A percentile compares a stretch with the other conserved stretches of the same genome.
Conservation (phyloP, 2,797 vertebrate genomes). For the Anabas testudineus region DNA sequence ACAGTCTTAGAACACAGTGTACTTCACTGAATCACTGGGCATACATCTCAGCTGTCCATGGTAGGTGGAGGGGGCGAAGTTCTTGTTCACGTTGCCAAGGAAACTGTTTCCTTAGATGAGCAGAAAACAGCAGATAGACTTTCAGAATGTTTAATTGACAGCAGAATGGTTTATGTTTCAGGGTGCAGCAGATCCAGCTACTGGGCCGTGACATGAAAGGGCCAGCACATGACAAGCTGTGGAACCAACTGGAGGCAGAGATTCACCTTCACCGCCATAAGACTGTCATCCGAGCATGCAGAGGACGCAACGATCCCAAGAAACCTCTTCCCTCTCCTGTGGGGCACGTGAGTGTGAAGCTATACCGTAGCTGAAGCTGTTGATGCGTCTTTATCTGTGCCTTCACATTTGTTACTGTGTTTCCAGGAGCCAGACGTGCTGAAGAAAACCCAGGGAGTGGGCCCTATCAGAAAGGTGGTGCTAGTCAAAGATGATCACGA, state of each 20-base stretch:
- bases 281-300: conserved; percentile 96
- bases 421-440: conserved; percentile 92
- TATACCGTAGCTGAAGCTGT: neutral
- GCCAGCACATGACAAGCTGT: conserved; percentile 97
- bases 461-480: conserved; percentile 96
- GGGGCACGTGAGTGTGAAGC: conserved; percentile 89
- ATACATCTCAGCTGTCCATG: neutral
- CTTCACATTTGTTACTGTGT: neutral
- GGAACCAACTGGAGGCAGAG: conserved; percentile 99
- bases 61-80: neutral
- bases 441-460: conserved; percentile 98
- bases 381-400: neutral
- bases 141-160: neutral
- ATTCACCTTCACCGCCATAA: conserved; percentile 99
- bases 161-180: conserved; percentile 52
- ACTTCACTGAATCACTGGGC: neutral
- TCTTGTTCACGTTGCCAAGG: neutral
- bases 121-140: neutral
- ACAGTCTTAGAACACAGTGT: neutral
- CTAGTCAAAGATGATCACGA: conserved; percentile 97
- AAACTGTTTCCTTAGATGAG: neutral
- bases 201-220: conserved; percentile 98
- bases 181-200: conserved; percentile 98
- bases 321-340: conserved; percentile 91
- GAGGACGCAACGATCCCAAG: conserved; percentile 95